phyloP scores from a whole-genome alignment of 1,140 invertebrate species.

The Rhopalosiphum maidis region DNA sequence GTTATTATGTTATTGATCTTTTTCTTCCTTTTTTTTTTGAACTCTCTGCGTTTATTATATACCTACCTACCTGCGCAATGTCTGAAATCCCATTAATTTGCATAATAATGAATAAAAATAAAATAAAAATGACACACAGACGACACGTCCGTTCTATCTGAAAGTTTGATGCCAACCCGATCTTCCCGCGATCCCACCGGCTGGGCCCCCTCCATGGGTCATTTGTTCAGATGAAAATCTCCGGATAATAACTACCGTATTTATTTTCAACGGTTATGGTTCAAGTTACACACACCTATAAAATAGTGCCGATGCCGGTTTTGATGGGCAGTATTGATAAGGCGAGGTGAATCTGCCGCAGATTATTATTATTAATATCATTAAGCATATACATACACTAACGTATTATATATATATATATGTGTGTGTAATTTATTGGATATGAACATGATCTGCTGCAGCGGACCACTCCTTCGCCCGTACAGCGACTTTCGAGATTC shows the following conservation, averaged over 20 bases:
- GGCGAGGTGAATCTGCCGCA: slow-evolving; percentile 14
- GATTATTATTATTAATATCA: slow-evolving; percentile 2
- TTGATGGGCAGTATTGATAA: slow-evolving; percentile 45
- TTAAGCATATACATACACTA: neutral
- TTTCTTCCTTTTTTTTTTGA: neutral
- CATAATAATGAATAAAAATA: slow-evolving; percentile 15
- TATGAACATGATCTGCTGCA: slow-evolving; percentile 30
- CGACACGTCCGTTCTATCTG: neutral
- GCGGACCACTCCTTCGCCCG: slow-evolving; percentile 15
- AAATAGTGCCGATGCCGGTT: neutral
- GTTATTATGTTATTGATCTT: slow-evolving; percentile 14
- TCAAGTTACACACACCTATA: slow-evolving; percentile 40
- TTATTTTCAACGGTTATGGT: slow-evolving; percentile 36
- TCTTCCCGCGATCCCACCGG: neutral
- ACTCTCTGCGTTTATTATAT: neutral
- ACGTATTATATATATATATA: neutral
- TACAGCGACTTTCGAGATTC: slow-evolving; percentile 26
- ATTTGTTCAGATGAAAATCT: slow-evolving; percentile 24
- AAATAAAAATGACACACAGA: neutral
- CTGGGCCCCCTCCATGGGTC: neutral
- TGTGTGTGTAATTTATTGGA: slow-evolving; percentile 31
- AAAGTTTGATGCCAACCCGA: neutral
- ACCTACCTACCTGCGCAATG: neutral
- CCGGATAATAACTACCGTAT: slow-evolving; percentile 42
- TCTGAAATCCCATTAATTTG: neutral